Evolutionary conservation across 2,888 invertebrate genomes (phyloP).

Genomic region (Anodontia alba): DNA sequence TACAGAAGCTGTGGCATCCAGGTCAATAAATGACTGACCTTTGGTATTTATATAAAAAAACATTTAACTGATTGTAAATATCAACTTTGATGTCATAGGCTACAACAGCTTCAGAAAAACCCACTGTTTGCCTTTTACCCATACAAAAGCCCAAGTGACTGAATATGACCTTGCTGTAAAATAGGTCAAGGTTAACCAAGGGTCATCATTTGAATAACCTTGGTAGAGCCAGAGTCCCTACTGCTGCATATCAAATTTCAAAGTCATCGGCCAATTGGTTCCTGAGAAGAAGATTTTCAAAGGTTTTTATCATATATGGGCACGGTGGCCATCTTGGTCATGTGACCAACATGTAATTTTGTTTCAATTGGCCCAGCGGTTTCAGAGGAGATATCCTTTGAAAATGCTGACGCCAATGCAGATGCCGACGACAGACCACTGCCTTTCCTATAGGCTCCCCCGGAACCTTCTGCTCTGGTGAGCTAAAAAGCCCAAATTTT

Average conservation of each 20-base stretch:
- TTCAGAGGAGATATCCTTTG: background rate
- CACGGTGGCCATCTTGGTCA: background rate
- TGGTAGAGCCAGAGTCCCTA: background rate
- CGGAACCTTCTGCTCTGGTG: too few species aligned
- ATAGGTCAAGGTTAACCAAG: background rate
- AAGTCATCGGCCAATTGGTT: background rate
- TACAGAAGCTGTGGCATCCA: too few species aligned
- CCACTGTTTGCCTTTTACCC: background rate
- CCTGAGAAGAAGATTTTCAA: too few species aligned
- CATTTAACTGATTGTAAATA: background rate
- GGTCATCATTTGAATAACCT: background rate
- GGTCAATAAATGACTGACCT: background rate
- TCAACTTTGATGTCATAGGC: background rate
- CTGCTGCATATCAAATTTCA: background rate
- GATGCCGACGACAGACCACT: too few species aligned
- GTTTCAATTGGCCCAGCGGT: background rate
- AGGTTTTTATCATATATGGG: conserved; percentile 1
- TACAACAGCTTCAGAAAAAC: background rate
- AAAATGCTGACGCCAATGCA: background rate
- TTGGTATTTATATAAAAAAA: background rate
- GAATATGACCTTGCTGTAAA: background rate
- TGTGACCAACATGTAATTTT: background rate
- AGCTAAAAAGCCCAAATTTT: too few species aligned
- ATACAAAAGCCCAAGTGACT: background rate
- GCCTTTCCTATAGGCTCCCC: too few species aligned